Base-by-base conservation (phyloP, 1,140 invertebrate genomes). In the Habropoda laboriosa region DNA sequence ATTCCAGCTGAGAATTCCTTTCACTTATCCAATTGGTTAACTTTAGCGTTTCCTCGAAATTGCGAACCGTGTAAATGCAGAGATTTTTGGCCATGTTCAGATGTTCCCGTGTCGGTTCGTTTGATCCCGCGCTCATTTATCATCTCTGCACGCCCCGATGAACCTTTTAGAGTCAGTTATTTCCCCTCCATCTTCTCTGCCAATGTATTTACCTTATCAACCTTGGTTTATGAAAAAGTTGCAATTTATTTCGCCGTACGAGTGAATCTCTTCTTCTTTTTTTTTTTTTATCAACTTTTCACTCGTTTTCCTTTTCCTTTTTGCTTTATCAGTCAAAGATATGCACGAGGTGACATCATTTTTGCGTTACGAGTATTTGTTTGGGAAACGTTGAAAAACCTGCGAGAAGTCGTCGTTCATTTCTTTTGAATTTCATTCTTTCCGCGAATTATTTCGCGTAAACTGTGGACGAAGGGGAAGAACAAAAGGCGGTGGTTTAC, bases 1-100 rank as follows among this genome's bases (percentile, higher is more conserved):
- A 78, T 78, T 61, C 67, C 75, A n/a, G 6, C 7, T 12, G 32
- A 38, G 32, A 49, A 78, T 78, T 51, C 55, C 75, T 78, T 60
- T 51, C 55, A 12, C 7, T 18, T 13, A 24, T 35, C 21, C 13
- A 0, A 16, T 7, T 1, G 2, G 24, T 53, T 51, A 32, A 2
- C 21, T 13, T 18, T 16, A 18, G 7, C 0, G 16, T 61, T 61
- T 6, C 13, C 13, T 12, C 6, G 13, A 42, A 18, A 5, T 3
- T 10, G n/a, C 10, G 64, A 63, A 53, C 64, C 53, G 24, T 21
- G 6, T n/a, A 18, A 32, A 8, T n/a, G n/a, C n/a, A 30, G 30
- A 57, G 13, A 42, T 74, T 64, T n/a, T 55, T 8, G 4, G 0
- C 21, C 10, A 13, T 12, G 6, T 21, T 13, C 38, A 0, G 6